Evolutionary conservation across 2,888 invertebrate species (phyloP), one percentile per base, ranked within the genome.

Genomic region (Dryadula phaetusa): DNA sequence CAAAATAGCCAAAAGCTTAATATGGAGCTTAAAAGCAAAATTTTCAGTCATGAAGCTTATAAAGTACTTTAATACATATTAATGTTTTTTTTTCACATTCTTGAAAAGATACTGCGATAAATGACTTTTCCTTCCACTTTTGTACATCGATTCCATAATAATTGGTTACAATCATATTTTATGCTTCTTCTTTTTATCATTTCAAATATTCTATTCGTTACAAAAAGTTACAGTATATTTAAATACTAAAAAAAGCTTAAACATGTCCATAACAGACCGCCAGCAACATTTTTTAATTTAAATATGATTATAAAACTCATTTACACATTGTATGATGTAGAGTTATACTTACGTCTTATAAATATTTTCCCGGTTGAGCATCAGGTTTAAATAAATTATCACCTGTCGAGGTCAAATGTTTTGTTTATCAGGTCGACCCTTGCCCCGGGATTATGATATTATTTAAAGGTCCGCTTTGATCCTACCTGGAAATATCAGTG

Each of bases 351-450:
- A 32, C n/a, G n/a, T n/a, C 32, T 20, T 34, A 20, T 37, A 37
- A 56, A 22, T 54, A 47, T 67, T 61, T 52, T 67, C 61, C 65
- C 28, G 42, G 52, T 52, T 37, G 46, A 64, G 32, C 52, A 64
- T 64, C 52, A 56, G 40, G 56, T 61, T 52, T 71, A 71, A 71
- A 71, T 71, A 71, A 66, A 66, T 71, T 69, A 71, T 69, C 69
- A 69, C 70, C 67, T 70, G 66, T 62, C 66, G 70, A 62, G 70
- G 70, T 70, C 70, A 62, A 60, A 65, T 53, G 56, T 69, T 68
- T 64, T 70, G 70, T 64, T 67, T 70, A 70, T 67, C 67, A 61
- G 69, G 47, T 56, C 70, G 56, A 67, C 67, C 70, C 70, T 64
- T 67, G 46, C 25, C 61, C 70, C 67, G 61, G 64, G 18, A 22